Evolutionary conservation across 2,797 vertebrate genomes (phyloP).

Genomic region (Momotus momota): DNA sequence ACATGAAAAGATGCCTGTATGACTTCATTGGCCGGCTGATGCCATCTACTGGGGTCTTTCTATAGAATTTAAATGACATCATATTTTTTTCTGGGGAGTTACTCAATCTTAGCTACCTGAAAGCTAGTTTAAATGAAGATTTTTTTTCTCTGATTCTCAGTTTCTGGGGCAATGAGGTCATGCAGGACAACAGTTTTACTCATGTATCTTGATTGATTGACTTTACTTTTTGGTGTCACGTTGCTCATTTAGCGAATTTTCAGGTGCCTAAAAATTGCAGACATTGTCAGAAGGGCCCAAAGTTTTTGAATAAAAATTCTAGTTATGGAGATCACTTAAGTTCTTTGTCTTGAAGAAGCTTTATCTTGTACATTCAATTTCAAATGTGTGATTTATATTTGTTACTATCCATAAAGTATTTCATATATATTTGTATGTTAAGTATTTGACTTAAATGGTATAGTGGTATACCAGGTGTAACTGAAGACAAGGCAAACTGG

Average conservation of each 20-base stretch:
- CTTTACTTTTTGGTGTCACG: accelerated
- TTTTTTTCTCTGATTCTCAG: not conserved
- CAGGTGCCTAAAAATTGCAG: not conserved
- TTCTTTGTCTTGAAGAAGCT: not conserved
- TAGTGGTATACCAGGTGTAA: not conserved
- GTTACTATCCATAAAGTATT: not conserved
- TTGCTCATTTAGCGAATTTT: not conserved
- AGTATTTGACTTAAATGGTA: not conserved
- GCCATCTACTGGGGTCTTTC: conserved; percentile 50
- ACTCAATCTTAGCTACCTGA: not conserved
- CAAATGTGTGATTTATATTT: not conserved
- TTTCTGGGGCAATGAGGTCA: not conserved
- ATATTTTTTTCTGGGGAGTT: not conserved
- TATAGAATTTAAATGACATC: not conserved
- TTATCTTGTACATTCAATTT: not conserved
- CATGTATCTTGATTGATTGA: not conserved
- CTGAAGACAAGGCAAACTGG: not conserved
- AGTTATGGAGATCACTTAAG: not conserved
- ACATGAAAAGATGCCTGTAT: not conserved
- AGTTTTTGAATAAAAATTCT: not conserved
- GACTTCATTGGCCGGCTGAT: conserved; percentile 35
- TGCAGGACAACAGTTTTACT: not conserved
- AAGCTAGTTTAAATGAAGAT: not conserved
- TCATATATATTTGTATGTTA: not conserved
- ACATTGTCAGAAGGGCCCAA: not conserved